Conservation (phyloP, 2,888 invertebrate species). For the Sarcophaga variegata region DNA sequence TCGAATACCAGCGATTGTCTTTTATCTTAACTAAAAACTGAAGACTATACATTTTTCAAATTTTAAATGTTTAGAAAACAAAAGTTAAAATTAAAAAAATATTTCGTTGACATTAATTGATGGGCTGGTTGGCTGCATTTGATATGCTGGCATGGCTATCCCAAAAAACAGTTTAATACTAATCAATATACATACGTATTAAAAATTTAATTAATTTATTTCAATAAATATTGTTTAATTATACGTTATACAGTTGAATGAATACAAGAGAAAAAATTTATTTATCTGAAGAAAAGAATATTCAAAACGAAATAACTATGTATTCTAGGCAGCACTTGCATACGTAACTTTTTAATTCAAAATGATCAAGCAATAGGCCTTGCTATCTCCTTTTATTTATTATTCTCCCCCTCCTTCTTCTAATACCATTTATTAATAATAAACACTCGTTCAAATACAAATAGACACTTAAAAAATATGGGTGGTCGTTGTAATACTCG, state of each 20-base stretch:
- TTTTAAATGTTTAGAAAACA: not conserved
- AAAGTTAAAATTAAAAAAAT: not conserved
- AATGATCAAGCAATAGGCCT: conserved; percentile 49
- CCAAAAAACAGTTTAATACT: not conserved
- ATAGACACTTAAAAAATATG: conserved; percentile 14
- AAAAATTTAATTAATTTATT: not conserved
- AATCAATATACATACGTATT: not conserved
- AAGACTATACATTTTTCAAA: not conserved
- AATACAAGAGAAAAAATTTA: not conserved
- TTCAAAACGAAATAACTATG: conserved; percentile 27
- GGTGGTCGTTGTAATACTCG: conserved; percentile 39
- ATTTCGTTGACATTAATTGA: conserved; percentile 36
- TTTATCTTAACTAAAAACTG: too few species aligned
- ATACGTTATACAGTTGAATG: not conserved
- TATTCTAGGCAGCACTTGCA: conserved; percentile 53
- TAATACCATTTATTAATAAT: conserved; percentile 22
- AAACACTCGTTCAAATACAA: conserved; percentile 24
- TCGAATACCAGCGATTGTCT: too few species aligned
- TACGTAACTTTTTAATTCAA: conserved; percentile 53
- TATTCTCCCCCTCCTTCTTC: not conserved
- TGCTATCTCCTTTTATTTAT: conserved; percentile 18
- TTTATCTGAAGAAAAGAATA: not conserved
- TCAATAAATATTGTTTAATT: not conserved
- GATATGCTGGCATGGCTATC: not conserved
- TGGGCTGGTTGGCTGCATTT: not conserved